phyloP scores from a whole-genome alignment of 2,113 vertebrate genomes.

The Anthoscopus minutus region DNA sequence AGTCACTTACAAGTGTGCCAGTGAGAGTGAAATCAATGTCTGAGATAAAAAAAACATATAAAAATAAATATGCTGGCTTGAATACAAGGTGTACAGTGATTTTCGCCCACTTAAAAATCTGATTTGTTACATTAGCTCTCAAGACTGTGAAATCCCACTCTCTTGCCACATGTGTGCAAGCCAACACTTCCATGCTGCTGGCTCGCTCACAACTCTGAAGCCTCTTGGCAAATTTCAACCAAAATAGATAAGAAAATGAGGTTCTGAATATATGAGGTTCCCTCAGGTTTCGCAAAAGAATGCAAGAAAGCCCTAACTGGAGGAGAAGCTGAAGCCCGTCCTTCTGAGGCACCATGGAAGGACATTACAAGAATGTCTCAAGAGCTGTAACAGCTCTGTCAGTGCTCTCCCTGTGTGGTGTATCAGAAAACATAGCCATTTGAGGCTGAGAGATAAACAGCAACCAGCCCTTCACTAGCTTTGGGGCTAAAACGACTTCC shows the following conservation, averaged over 20 bases:
- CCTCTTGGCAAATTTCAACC: neutral
- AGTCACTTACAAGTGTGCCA: neutral
- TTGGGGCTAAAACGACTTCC: neutral
- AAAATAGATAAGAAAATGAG: neutral
- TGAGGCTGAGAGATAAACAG: neutral
- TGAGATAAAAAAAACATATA: neutral
- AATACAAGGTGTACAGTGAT: neutral
- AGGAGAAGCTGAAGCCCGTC: neutral
- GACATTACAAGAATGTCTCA: neutral
- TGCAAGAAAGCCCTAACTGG: neutral
- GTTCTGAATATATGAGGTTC: neutral
- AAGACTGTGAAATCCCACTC: neutral
- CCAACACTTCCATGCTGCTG: accelerated
- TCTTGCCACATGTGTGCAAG: accelerated
- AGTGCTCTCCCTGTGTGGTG: neutral
- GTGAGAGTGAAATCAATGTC: neutral
- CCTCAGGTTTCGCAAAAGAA: neutral
- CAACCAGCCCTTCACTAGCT: neutral
- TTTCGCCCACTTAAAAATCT: neutral
- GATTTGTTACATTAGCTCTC: neutral
- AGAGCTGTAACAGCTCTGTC: neutral
- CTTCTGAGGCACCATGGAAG: neutral
- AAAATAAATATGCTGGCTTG: neutral
- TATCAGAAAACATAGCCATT: neutral
- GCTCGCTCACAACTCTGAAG: neutral